phyloP scores from a whole-genome alignment of 2,797 vertebrate species.

The Xenentodon cancila region DNA sequence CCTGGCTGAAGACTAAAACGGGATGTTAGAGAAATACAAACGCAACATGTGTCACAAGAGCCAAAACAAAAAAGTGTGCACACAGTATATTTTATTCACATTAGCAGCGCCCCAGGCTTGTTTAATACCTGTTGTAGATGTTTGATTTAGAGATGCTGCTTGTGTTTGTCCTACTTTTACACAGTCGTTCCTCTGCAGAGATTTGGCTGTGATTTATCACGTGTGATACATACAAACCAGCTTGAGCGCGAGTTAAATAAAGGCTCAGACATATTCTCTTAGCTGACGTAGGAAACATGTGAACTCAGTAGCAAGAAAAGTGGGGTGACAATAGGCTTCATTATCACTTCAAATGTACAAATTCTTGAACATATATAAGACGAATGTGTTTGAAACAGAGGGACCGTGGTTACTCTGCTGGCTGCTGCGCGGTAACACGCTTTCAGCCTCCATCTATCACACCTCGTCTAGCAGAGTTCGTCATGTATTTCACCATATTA shows the following conservation, averaged over 20 bases:
- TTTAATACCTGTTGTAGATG: conserved; percentile 59
- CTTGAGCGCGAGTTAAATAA: conserved; percentile 34
- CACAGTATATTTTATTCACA: conserved; percentile 50
- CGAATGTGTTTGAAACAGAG: conserved; percentile 24
- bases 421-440: conserved; percentile 21
- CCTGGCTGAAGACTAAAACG: conserved; percentile 70
- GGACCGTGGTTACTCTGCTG: conserved; percentile 16
- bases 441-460: conserved; percentile 45
- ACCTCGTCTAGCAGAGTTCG: conserved; percentile 35
- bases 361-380: conserved; percentile 12
- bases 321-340: neutral
- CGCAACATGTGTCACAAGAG: conserved; percentile 70
- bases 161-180: conserved; percentile 39
- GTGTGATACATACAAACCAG: conserved; percentile 25
- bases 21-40: conserved; percentile 64
- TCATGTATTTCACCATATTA: conserved; percentile 43
- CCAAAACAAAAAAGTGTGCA: conserved; percentile 40
- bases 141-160: conserved; percentile 48
- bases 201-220: conserved; percentile 39
- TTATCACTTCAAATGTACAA: conserved; percentile 16
- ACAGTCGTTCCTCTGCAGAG: conserved; percentile 16
- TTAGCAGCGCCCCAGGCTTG: conserved; percentile 50
- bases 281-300: conserved; percentile 1
- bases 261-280: conserved; percentile 21
- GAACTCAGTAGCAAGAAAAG: conserved; percentile 6